Percentiles rank a stretch among this genome's conserved stretches.
Evolutionary conservation across 2,113 vertebrate genomes (phyloP).

Genomic region (Nymphicus hollandicus): DNA sequence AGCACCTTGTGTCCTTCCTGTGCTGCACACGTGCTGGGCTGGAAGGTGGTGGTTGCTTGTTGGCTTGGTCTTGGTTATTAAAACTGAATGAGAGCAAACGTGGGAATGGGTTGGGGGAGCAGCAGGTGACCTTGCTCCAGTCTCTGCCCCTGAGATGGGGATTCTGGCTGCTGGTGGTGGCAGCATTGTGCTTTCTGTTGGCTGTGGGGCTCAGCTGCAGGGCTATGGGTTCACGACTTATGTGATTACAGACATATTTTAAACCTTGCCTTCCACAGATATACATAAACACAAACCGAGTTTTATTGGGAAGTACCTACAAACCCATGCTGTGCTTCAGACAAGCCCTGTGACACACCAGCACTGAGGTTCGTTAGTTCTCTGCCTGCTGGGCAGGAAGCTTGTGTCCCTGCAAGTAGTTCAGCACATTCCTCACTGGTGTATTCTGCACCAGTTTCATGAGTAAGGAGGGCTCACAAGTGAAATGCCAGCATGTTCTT

Average conservation of each 20-base stretch:
- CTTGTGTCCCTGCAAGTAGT: background rate
- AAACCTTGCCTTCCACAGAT: background rate
- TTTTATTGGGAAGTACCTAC: background rate
- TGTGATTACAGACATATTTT: background rate
- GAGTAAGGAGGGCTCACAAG: background rate
- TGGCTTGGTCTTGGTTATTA: background rate
- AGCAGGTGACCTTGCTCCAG: rapidly evolving
- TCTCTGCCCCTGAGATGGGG: background rate
- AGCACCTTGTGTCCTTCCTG: background rate
- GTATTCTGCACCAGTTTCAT: background rate
- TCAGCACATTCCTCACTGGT: background rate
- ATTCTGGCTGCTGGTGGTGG: background rate
- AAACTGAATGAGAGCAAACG: background rate
- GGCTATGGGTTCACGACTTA: background rate
- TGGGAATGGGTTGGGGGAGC: background rate
- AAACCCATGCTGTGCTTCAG: rapidly evolving
- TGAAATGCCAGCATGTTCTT: background rate
- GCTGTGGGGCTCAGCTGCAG: background rate
- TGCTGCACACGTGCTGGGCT: rapidly evolving
- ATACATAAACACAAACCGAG: background rate
- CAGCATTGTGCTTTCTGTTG: too few species aligned
- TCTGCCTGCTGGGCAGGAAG: background rate
- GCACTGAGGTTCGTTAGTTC: background rate
- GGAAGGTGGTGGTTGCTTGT: background rate
- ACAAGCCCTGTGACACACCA: rapidly evolving